Base-by-base conservation (phyloP, 2,888 invertebrate species). In the Elmis aenea region DNA sequence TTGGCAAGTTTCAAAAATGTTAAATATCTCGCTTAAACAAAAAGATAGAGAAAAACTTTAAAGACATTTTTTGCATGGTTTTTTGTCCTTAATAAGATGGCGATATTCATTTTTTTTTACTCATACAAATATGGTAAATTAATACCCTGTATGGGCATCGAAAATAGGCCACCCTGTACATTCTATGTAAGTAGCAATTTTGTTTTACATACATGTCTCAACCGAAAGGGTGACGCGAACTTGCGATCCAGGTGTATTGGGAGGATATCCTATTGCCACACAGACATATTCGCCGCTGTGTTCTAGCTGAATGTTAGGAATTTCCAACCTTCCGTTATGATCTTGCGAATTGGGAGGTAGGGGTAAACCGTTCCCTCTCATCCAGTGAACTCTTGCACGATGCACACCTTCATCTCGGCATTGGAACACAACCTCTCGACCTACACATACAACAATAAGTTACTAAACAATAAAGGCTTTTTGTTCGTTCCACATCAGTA, bases 351-450 rank as follows among this genome's bases (percentile, higher is more conserved):
- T 85, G 1, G 77, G 70, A 15, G 91, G 92, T 30, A 94, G 64
- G 1, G 83, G 79, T 33, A 74, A 69, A 15, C 83, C 82, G 31
- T 81, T 80, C 26, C 81, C 83, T 32, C 85, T 76, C 0, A 77
- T 61, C 86, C 89, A 90, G 18, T 75, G 75, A 3, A 93, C 88
- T 30, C 74, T 74, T 2, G 85, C 84, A 33, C 91, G 75, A 1
- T 76, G 62, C 1, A 77, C 77, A n/a, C 94, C 89, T 67, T 90
- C 90, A 58, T 93, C 92, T 48, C 92, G 83, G 61, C 95, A 95
- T 68, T 85, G 85, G 75, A 94, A 89, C 18, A 92, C 89, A 21
- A 93, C 93, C 67, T 93, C 92, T 23, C 87, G 83, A 66, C 88
- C 94, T 42, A 35, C 10, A 40, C 8, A 24, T 21, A 36, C 5